phyloP scores from a whole-genome alignment of 2,797 vertebrate genomes.

The Sciurus vulgaris region DNA sequence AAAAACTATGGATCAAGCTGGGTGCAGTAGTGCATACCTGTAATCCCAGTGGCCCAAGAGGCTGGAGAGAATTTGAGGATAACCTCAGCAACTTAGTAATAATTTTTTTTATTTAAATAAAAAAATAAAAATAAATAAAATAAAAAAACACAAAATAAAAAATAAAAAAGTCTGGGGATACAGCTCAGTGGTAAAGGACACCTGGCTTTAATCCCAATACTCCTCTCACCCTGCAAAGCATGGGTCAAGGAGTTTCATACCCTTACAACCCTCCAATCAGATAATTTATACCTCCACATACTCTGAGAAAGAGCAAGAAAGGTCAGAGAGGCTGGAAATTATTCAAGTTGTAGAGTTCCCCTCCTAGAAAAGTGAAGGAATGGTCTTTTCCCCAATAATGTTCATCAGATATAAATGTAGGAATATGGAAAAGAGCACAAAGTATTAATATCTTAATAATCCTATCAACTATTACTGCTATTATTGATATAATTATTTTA shows the following conservation, averaged over 20 bases:
- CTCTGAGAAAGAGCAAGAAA: neutral
- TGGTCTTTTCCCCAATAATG: neutral
- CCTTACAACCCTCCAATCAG: neutral
- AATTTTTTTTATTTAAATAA: too few species aligned
- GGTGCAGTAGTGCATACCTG: too few species aligned
- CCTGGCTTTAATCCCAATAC: too few species aligned
- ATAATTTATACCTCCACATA: neutral
- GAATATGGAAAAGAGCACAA: neutral
- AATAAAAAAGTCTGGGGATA: too few species aligned
- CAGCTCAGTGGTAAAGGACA: too few species aligned
- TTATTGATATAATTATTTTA: neutral
- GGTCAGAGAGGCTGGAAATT: neutral
- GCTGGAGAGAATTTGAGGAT: too few species aligned
- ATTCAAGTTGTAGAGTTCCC: neutral
- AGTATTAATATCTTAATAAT: neutral
- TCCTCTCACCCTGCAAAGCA: too few species aligned
- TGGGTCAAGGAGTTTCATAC: neutral
- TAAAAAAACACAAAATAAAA: too few species aligned
- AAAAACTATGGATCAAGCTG: neutral
- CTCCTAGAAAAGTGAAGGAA: neutral
- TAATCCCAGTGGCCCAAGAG: too few species aligned
- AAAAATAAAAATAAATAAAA: too few species aligned
- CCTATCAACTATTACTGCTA: neutral
- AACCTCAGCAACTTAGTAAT: too few species aligned
- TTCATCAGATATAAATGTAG: conserved; percentile 7